Evolutionary conservation across 2,888 invertebrate species (phyloP).

Genomic region (Biston betularia): DNA sequence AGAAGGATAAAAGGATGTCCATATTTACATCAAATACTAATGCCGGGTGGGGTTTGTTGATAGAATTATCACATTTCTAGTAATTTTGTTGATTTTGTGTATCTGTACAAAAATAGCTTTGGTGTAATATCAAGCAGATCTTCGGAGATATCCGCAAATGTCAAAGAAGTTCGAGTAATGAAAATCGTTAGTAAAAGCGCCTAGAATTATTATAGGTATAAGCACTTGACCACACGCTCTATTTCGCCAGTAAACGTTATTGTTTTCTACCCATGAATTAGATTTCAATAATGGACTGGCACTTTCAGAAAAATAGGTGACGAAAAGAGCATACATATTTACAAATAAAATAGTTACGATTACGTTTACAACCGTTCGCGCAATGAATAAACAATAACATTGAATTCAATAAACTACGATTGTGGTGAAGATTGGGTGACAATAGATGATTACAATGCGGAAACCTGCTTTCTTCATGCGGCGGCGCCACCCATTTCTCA

Average conservation of each 20-base stretch:
- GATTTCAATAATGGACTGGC: too few species aligned
- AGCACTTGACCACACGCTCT: too few species aligned
- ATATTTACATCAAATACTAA: conserved; percentile 19
- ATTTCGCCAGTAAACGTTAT: too few species aligned
- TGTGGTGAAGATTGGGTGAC: conserved; percentile 53
- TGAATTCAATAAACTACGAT: conserved; percentile 27
- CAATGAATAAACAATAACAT: conserved; percentile 28
- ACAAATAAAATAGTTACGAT: conserved; percentile 10
- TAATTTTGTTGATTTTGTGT: not conserved
- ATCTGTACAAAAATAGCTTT: too few species aligned
- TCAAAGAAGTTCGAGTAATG: too few species aligned
- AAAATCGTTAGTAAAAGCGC: too few species aligned
- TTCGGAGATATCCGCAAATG: too few species aligned
- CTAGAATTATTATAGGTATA: too few species aligned
- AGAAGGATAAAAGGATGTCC: conserved; percentile 23
- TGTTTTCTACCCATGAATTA: too few species aligned
- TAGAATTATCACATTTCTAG: conserved; percentile 1
- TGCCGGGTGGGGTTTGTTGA: conserved; percentile 3
- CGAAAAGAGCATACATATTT: not conserved
- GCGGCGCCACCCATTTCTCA: conserved; percentile 75
- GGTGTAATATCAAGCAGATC: too few species aligned
- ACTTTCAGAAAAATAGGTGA: not conserved
- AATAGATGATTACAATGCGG: conserved; percentile 65
- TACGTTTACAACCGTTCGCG: conserved; percentile 8
- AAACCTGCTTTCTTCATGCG: conserved; percentile 73